Evolutionary conservation across 2,113 vertebrate genomes (phyloP).

Genomic region (Rhinichthys klamathensis): DNA sequence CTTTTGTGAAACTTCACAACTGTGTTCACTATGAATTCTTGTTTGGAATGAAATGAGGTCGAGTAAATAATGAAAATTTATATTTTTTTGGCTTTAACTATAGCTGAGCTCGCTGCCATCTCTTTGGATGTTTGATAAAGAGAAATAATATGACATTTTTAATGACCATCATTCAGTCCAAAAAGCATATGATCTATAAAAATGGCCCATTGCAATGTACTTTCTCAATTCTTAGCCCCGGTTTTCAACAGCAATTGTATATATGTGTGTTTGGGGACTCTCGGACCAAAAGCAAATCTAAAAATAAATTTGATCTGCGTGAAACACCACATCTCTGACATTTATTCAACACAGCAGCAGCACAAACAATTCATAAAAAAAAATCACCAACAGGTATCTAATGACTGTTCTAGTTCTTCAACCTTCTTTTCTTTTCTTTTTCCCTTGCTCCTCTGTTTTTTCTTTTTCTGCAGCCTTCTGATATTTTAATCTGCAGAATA

Average conservation of each 20-base stretch:
- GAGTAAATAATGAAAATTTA: not conserved
- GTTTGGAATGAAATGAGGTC: not conserved
- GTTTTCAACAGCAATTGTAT: not conserved
- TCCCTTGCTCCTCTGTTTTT: not conserved
- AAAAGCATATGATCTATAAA: not conserved
- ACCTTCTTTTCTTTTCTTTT: not conserved
- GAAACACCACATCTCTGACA: not conserved
- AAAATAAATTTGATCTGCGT: not conserved
- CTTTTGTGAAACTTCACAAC: not conserved
- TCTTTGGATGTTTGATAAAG: not conserved
- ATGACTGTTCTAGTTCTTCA: not conserved
- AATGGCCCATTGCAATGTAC: not conserved
- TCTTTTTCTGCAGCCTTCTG: not conserved
- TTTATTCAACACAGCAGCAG: not conserved
- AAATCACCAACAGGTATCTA: not conserved
- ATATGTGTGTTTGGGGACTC: not conserved
- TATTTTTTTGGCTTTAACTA: not conserved
- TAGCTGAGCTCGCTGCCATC: too few species aligned
- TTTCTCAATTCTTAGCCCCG: not conserved
- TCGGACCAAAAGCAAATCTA: not conserved
- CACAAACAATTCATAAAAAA: not conserved
- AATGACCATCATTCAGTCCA: not conserved
- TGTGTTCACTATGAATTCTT: not conserved
- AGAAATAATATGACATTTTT: not conserved
- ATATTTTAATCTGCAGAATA: slow-evolving; percentile 8